Base-by-base conservation (phyloP, 1,140 invertebrate species). In the Brachionus koreanus region DNA sequence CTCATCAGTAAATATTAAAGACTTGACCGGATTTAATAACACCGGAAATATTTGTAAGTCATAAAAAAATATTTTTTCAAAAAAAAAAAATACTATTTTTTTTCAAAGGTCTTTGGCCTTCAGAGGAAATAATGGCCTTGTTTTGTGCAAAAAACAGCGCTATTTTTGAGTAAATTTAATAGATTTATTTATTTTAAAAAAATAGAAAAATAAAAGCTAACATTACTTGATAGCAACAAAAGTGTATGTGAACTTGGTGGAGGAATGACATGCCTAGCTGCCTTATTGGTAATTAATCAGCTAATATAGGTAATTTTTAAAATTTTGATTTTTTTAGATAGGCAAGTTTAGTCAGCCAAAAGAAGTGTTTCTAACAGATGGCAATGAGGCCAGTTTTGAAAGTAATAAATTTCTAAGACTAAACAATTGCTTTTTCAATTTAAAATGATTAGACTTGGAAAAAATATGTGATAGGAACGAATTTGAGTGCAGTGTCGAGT, bases 21-120 rank as follows among this genome's bases (percentile, higher is more conserved):
- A 88, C 77, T 88, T 95, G 25, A 92, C 92, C 86, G 94, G 94
- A 1, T 95, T 94, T 88, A 94, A 95, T 86, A 95, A 95, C 84
- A 95, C 94, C 1, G 94, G 94, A n/a, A 95, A 95, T 88, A 91
- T 95, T 3, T 94, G 93, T 89, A 86, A 88, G 88, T 88, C 1
- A 29, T 82, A 19, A 23, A 23, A 3, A 67, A 65, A 12, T 25
- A 16, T 29, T 83, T 83, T 77, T 43, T 63, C n/a, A n/a, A 39
- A 1, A 23, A 12, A 23, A 37, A 49, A 35, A 19, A 13, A 43
- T 57, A 37, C 57, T 52, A 16, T 74, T 69, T 83, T 29, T 65
- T 37, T 23, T 85, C 85, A 7, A 77, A 88, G 87, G 88, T 88
- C 91, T 95, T 2, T 95, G 94, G 94, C 94, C 94, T 9, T 94